phyloP scores from a whole-genome alignment of 1,140 invertebrate species.

The Coboldia fuscipes region DNA sequence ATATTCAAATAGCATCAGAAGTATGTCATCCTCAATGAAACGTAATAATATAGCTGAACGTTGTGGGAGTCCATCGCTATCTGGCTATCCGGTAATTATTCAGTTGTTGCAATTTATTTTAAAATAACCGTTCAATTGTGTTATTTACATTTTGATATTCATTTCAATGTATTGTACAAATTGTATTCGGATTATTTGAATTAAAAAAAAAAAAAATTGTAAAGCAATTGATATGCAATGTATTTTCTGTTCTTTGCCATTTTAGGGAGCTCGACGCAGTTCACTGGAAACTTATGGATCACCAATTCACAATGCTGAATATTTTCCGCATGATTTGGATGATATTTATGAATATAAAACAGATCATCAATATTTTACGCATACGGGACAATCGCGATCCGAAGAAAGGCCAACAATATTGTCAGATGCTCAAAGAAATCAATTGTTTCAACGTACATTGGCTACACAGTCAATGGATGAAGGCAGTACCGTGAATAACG shows the following conservation, averaged over 20 bases:
- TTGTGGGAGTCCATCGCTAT: constrained; percentile 2
- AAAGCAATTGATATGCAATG: too few relatives aligned
- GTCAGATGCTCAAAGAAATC: constrained; percentile 6
- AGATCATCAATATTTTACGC: constrained; percentile 21
- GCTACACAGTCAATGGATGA: constrained; percentile 16
- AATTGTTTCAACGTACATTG: constrained; percentile 14
- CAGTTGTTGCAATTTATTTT: background rate
- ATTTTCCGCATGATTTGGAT: constrained; percentile 20
- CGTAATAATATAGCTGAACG: background rate
- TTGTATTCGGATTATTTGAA: too few relatives aligned
- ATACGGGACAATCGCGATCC: constrained; percentile 11
- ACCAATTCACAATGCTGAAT: constrained; percentile 9
- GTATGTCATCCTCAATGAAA: background rate
- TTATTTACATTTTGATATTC: background rate
- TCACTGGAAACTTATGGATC: constrained; percentile 7
- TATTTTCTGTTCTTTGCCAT: too few relatives aligned
- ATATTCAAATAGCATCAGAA: background rate
- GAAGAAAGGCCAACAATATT: constrained; percentile 14
- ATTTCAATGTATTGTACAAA: background rate
- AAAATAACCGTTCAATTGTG: background rate
- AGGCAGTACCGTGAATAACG: constrained; percentile 6
- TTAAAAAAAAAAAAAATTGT: too few relatives aligned
- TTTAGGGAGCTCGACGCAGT: constrained; percentile 4
- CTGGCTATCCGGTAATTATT: constrained; percentile 1
- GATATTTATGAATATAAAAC: constrained; percentile 17